Percentiles rank a stretch among this genome's conserved stretches.
phyloP scores from a whole-genome alignment of 1,140 invertebrate genomes.

The Conopomorpha cramerella region DNA sequence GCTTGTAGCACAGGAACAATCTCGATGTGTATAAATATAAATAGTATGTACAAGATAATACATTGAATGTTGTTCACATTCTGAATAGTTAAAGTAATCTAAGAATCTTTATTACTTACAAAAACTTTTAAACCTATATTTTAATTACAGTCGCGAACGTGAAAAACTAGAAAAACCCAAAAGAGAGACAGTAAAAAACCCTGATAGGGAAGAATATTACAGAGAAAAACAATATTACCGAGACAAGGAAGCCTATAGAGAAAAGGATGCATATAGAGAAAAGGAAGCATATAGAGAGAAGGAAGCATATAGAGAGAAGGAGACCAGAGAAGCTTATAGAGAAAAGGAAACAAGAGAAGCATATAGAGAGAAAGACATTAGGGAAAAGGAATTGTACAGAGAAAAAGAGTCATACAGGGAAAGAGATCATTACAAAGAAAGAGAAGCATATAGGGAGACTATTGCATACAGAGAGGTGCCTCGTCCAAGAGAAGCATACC shows the following conservation, averaged over 20 bases:
- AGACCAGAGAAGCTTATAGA: slow-evolving; percentile 12
- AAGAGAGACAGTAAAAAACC: slow-evolving; percentile 37
- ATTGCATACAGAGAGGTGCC: slow-evolving; percentile 43
- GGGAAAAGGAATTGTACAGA: slow-evolving; percentile 20
- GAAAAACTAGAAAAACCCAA: slow-evolving; percentile 46
- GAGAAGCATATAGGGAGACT: slow-evolving; percentile 28
- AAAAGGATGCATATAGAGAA: slow-evolving; percentile 14
- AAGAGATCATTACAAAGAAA: slow-evolving; percentile 20
- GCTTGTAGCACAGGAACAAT: too few relatives aligned
- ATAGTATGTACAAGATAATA: too few relatives aligned
- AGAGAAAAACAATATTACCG: slow-evolving; percentile 48
- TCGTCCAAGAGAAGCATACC: slow-evolving; percentile 13
- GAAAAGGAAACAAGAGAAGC: slow-evolving; percentile 44
- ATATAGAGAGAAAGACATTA: slow-evolving; percentile 29
- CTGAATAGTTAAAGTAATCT: too few relatives aligned
- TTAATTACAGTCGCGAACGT: slow-evolving; percentile 48
- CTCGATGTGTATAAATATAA: too few relatives aligned
- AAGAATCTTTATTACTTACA: too few relatives aligned
- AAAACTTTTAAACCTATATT: too few relatives aligned
- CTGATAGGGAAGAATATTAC: slow-evolving; percentile 49
- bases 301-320: slow-evolving; percentile 11
- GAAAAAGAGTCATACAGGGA: slow-evolving; percentile 27
- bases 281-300: slow-evolving; percentile 16
- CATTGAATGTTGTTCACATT: too few relatives aligned
- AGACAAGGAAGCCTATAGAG: slow-evolving; percentile 14